Evolutionary conservation across 2,797 vertebrate genomes (phyloP).

Genomic region (Dendrocincla tyrannina): DNA sequence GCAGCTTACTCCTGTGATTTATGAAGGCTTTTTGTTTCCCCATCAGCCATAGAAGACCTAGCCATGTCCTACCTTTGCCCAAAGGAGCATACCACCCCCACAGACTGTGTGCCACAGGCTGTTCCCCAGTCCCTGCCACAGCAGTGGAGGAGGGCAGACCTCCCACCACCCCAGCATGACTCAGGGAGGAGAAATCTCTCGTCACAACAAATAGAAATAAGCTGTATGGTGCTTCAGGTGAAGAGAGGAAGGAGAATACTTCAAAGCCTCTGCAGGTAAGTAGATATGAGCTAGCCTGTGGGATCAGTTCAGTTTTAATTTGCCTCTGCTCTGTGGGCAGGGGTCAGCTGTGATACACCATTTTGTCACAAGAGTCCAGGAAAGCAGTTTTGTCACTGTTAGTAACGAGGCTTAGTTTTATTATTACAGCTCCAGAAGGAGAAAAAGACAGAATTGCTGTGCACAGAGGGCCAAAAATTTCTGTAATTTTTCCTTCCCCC

Average conservation of each 20-base stretch:
- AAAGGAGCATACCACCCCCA: rapidly evolving
- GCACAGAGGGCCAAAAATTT: background rate
- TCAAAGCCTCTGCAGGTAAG: background rate
- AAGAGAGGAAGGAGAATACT: background rate
- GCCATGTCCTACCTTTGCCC: background rate
- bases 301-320: background rate
- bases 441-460: background rate
- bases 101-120: background rate
- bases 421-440: background rate
- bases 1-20: background rate
- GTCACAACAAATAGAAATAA: background rate
- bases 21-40: rapidly evolving
- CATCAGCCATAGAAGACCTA: background rate
- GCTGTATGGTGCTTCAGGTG: background rate
- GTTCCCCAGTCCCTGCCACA: background rate
- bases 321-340: background rate
- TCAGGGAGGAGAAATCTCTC: background rate
- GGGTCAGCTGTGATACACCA: background rate
- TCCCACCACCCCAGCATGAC: background rate
- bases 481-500: background rate
- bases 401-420: background rate
- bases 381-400: background rate
- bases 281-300: background rate
- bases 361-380: background rate
- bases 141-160: background rate